phyloP scores from a whole-genome alignment of 1,140 invertebrate genomes.

The Drosophila lini region DNA sequence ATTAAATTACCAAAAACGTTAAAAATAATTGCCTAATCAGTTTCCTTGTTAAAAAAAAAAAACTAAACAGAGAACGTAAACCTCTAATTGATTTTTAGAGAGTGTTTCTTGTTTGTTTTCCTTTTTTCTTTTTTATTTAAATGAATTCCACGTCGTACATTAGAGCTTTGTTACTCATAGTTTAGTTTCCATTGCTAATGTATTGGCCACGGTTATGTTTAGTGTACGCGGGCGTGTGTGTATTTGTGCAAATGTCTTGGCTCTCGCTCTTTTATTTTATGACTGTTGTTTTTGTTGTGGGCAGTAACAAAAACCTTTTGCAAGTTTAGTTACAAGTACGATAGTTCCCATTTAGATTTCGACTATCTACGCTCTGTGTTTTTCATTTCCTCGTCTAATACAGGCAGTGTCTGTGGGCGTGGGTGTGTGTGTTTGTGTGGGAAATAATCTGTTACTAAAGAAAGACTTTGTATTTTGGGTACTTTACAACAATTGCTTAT shows the following conservation, averaged over 20 bases:
- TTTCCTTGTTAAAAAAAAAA: background rate
- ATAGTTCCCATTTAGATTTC: constrained; percentile 16
- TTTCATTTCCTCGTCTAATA: constrained; percentile 4
- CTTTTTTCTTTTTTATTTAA: background rate
- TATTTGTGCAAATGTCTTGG: constrained; percentile 3
- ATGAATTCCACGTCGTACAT: background rate
- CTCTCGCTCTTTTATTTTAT: constrained; percentile 2
- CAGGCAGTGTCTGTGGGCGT: background rate
- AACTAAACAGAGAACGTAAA: background rate
- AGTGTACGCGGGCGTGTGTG: background rate
- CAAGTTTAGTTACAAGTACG: constrained; percentile 11
- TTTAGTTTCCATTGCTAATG: constrained; percentile 1
- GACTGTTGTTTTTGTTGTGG: constrained; percentile 6
- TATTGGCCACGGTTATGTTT: background rate
- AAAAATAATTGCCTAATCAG: background rate
- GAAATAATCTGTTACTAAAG: constrained; percentile 33
- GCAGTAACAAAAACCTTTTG: constrained; percentile 13
- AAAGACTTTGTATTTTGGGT: constrained; percentile 36
- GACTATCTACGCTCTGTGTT: constrained; percentile 22
- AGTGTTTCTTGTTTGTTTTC: background rate
- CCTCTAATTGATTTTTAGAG: background rate
- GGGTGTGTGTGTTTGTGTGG: constrained; percentile 13
- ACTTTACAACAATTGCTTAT: constrained; percentile 31
- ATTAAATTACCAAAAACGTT: background rate
- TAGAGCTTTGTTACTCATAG: background rate